Evolutionary conservation across 2,888 invertebrate species (phyloP).

Genomic region (Ryuthela nishihirai): DNA sequence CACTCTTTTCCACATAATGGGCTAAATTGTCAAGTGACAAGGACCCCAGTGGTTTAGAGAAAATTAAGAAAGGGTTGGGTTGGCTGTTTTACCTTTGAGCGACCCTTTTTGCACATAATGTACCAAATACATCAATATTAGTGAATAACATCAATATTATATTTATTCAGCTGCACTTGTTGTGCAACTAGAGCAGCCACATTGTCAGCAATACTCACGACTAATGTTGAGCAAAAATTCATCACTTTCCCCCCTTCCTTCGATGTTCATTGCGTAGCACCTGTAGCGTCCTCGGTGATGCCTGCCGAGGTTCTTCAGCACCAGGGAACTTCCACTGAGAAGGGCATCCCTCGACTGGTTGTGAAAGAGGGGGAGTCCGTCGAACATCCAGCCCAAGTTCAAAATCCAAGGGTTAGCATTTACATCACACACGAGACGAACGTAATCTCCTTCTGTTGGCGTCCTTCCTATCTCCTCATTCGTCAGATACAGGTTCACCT

Average conservation of each 20-base stretch:
- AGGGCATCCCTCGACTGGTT: slow-evolving; percentile 22
- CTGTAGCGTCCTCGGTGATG: slow-evolving; percentile 23
- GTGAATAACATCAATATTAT: too few relatives aligned
- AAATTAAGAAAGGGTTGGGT: too few relatives aligned
- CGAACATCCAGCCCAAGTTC: slow-evolving; percentile 29
- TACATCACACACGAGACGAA: slow-evolving; percentile 22
- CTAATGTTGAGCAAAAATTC: slow-evolving; percentile 25
- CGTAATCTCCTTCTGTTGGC: slow-evolving; percentile 29
- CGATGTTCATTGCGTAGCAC: slow-evolving; percentile 33
- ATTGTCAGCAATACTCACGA: slow-evolving; percentile 31
- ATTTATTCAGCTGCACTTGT: too few relatives aligned
- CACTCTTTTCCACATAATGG: too few relatives aligned
- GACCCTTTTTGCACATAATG: too few relatives aligned
- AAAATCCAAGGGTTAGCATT: slow-evolving; percentile 18
- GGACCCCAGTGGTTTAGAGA: too few relatives aligned
- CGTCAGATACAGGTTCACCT: slow-evolving; percentile 20
- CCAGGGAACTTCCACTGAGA: slow-evolving; percentile 18
- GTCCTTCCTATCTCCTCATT: slow-evolving; percentile 18
- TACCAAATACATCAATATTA: too few relatives aligned
- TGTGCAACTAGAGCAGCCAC: too few relatives aligned
- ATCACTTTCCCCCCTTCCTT: slow-evolving; percentile 26
- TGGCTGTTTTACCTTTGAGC: too few relatives aligned
- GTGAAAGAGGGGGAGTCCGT: slow-evolving; percentile 20
- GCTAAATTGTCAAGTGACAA: too few relatives aligned
- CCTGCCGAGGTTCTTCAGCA: slow-evolving; percentile 24